Evolutionary conservation across 2,888 invertebrate genomes (phyloP), one percentile per base, ranked within the genome.

Genomic region (Cheilosia pagana): DNA sequence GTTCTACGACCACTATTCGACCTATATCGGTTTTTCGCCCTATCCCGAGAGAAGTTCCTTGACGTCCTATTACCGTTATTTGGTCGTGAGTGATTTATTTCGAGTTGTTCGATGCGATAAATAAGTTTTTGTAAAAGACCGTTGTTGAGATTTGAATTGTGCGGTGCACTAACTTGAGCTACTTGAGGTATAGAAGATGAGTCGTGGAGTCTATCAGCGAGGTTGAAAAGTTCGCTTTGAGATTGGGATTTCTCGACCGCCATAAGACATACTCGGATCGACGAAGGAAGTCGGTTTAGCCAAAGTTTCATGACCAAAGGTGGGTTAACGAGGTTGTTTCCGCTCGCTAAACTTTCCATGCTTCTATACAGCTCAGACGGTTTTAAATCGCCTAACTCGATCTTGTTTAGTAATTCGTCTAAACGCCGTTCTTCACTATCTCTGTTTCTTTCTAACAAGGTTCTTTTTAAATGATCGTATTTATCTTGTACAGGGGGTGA

Each of bases 401-500:
- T 31, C 48, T 63, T 55, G 12, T 74, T 72, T 7, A 72, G 41
- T 0, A 62, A 25, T 39, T 52, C 52, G n/a, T 78, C 78, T 2
- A 71, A 16, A 7, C 72, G 41, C 19, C 50, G 19, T 39, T 78
- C 71, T 25, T 78, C 71, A 39, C 71, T 68, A 23, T 79, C 59
- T 12, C 41, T 7, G 7, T 65, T 72, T 16, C 74, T 6, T 16
- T 72, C 67, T 0, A 79, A 31, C 6, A 79, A 57, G 12, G 16
- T 10, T 25, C 57, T 62, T 21, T 72, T 65, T 6, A 59, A 12
- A 16, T 16, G 14, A 4, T 78, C 57, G n/a, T 71, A 65, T 8
- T 57, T 71, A 5, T 35, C 55, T 10, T 28, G 60, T 8, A 16
- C 19, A 1, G 77, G 59, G 12, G 62, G 79, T 1, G 19, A 12